Conservation (phyloP, 2,797 vertebrate species). For the Danio kyathit region DNA sequence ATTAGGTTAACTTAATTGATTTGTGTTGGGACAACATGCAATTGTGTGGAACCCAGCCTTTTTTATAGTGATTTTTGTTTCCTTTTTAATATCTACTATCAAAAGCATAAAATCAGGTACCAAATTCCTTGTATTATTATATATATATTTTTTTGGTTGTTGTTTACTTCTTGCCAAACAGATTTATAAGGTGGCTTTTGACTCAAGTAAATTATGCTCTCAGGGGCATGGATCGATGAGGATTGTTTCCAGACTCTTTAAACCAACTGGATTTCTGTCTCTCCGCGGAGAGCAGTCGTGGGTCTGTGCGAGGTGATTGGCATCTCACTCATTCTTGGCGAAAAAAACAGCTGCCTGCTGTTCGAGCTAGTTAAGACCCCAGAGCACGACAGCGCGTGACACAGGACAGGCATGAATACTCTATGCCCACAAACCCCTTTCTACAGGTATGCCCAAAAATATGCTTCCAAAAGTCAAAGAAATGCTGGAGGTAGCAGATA, state of each 20-base stretch:
- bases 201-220: constrained; percentile 17
- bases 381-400: not conserved
- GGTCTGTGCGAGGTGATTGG: constrained; percentile 17
- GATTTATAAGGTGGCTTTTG: not conserved
- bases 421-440: constrained; percentile 3
- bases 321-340: constrained; percentile 28
- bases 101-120: too few relatives aligned
- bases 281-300: not conserved
- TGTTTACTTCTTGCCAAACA: not conserved
- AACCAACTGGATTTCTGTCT: constrained; percentile 38
- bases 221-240: not conserved
- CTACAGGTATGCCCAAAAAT: not conserved
- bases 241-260: constrained; percentile 29
- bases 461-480: not conserved
- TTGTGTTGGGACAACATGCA: too few relatives aligned
- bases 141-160: not conserved
- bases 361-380: constrained; percentile 38
- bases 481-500: not conserved
- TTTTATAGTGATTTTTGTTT: too few relatives aligned
- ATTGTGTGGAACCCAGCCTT: too few relatives aligned
- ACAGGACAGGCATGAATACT: constrained; percentile 19
- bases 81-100: too few relatives aligned
- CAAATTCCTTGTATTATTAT: too few relatives aligned
- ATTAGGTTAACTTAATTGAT: too few relatives aligned
- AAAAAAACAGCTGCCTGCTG: constrained; percentile 51